phyloP scores from a whole-genome alignment of 2,888 invertebrate species.

The Sicus ferrugineus region DNA sequence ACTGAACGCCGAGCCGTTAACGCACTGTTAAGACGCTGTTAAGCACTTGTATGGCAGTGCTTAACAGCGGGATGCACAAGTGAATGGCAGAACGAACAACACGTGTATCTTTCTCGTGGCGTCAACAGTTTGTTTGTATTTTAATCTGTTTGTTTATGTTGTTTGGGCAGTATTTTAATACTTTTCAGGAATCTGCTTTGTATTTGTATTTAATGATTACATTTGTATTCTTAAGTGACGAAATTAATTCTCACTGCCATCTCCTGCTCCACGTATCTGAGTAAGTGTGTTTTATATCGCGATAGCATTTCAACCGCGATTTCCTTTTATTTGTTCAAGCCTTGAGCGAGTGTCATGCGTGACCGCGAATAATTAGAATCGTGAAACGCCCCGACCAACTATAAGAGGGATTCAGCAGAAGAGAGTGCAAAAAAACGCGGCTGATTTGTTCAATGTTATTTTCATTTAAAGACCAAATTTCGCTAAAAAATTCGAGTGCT shows the following conservation, averaged over 20 bases:
- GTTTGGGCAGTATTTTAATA: no score
- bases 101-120: not conserved
- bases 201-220: not conserved
- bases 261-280: not conserved
- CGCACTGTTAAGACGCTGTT: not conserved
- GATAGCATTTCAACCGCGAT: not conserved
- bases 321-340: slow-evolving; percentile 14
- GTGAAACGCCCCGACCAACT: slow-evolving; percentile 1
- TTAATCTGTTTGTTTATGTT: not conserved
- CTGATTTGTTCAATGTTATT: no score
- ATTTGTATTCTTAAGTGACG: not conserved
- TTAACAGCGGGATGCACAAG: not conserved
- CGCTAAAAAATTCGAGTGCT: no score
- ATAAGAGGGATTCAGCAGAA: no score
- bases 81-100: no score
- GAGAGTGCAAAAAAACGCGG: no score
- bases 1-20: not conserved
- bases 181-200: not conserved
- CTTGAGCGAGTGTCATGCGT: slow-evolving; percentile 16
- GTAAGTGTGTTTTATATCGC: not conserved
- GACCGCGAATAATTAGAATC: slow-evolving; percentile 29
- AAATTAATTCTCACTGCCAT: slow-evolving; percentile 7
- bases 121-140: slow-evolving; percentile 19
- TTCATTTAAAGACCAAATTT: no score
- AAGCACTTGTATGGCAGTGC: not conserved